Percentiles rank a stretch among this genome's conserved stretches.
Evolutionary conservation across 2,797 vertebrate genomes (phyloP).

Genomic region (Poecilia velifera): DNA sequence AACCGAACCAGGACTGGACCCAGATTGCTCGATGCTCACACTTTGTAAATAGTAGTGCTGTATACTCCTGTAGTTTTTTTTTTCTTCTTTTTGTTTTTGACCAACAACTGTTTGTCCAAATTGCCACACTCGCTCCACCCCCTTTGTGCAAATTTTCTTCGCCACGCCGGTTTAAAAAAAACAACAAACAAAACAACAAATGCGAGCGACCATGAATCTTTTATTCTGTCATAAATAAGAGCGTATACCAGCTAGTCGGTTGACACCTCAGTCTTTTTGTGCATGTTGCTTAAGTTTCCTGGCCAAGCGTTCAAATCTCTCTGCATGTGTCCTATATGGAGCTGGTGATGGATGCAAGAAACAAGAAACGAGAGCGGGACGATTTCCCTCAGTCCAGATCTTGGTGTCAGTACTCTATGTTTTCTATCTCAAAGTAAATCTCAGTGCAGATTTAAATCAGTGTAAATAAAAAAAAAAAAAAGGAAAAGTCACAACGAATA

Average conservation of each 20-base stretch:
- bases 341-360: slow-evolving; percentile 60
- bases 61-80: slow-evolving; percentile 62
- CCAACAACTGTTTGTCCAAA: slow-evolving; percentile 75
- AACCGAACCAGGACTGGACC: slow-evolving; percentile 52
- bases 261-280: slow-evolving; percentile 66
- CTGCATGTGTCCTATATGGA: slow-evolving; percentile 71
- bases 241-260: slow-evolving; percentile 62
- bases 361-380: slow-evolving; percentile 25
- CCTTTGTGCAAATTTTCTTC: slow-evolving; percentile 46
- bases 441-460: neutral
- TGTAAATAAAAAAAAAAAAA: slow-evolving; percentile 2
- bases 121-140: slow-evolving; percentile 53
- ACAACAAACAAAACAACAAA: slow-evolving; percentile 34
- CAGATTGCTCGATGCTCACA: slow-evolving; percentile 52
- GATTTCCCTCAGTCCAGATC: slow-evolving; percentile 40
- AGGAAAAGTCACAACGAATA: neutral
- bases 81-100: slow-evolving; percentile 59
- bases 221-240: slow-evolving; percentile 63
- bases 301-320: slow-evolving; percentile 67
- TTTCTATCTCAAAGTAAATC: slow-evolving; percentile 30
- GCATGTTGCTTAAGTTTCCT: slow-evolving; percentile 59
- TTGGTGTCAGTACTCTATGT: slow-evolving; percentile 23
- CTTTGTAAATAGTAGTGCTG: slow-evolving; percentile 73
- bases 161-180: slow-evolving; percentile 43
- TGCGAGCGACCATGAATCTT: slow-evolving; percentile 62